These are phyloP conservation scores for Caenorhabditis sp. DNA, from an alignment of 2,888 invertebrate genomes.

Conservation along the genomic window DNA sequence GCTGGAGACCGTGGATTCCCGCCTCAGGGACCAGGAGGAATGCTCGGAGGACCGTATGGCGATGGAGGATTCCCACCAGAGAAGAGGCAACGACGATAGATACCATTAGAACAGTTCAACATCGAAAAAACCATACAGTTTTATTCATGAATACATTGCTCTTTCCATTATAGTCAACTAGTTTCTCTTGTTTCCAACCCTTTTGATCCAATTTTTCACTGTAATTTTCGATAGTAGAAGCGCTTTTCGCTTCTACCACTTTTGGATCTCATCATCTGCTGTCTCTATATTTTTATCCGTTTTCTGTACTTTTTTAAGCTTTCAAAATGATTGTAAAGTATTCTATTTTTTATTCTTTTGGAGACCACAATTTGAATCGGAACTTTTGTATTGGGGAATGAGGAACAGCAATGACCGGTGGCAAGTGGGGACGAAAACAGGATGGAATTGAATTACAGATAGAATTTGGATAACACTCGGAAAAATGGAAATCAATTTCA, in stretches of 20 bases:
- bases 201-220: not conserved
- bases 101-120: not conserved
- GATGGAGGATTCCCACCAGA: slow-evolving; percentile 53
- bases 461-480: slow-evolving; percentile 50
- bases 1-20: slow-evolving; percentile 49
- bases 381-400: slow-evolving; percentile 11
- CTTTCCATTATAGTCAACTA: not conserved
- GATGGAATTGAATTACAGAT: slow-evolving; percentile 41
- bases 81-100: slow-evolving; percentile 54
- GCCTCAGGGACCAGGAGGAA: slow-evolving; percentile 49
- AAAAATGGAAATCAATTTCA: no score
- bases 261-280: slow-evolving; percentile 37
- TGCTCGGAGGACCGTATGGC: slow-evolving; percentile 48
- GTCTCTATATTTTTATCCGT: not conserved
- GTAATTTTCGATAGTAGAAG: slow-evolving; percentile 2
- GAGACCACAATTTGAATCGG: slow-evolving; percentile 38
- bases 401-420: slow-evolving; percentile 37
- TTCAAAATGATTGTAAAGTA: slow-evolving; percentile 1
- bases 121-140: not conserved
- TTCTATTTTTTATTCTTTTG: slow-evolving; percentile 30
- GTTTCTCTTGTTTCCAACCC: no score
- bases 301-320: not conserved
- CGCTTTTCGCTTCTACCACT: slow-evolving; percentile 7
- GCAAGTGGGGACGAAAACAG: slow-evolving; percentile 17
- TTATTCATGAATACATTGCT: not conserved